Evolutionary conservation across 2,113 vertebrate genomes (phyloP), one percentile per base, ranked within the genome.

Genomic region (Herpailurus yagouaroundi): DNA sequence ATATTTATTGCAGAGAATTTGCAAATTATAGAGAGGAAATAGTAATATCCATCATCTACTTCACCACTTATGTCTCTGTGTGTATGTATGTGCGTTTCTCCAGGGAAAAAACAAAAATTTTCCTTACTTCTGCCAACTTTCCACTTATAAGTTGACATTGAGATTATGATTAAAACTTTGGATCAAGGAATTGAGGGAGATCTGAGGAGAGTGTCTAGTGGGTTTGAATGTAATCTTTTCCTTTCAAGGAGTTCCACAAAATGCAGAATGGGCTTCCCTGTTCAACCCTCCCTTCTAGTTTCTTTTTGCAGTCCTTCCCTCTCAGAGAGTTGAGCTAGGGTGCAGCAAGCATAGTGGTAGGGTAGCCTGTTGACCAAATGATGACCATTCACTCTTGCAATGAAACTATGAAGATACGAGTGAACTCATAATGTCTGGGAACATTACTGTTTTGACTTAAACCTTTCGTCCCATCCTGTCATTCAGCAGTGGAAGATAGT

Each of bases 1-100:
- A 57, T 84, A 66, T 12, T 95, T 48, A 27, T 57, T 97, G 45
- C 31, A 94, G 73, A 93, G 74, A 85, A 86, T 86, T 95, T 92
- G 74, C 36, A 94, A 73, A 74, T 95, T 76, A 52, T 38, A 91
- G 13, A 63, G 68, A 66, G 71, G 55, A 95, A 80, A 81, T 87
- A 82, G 48, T 79, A 81, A 55, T 79, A 84, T 18, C 9, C 82
- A 77, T 14, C 23, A 21, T 94, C 83, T 94, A 86, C 52, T 57
- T 48, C 23, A 81, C 45, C 36, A 52, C 2, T 9, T 86, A 19
- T 81, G 21, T 79, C 16, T 90, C 15, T 82, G 9, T 94, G 13
- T 81, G 7, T 82, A 14, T 68, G 6, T 76, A 31, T 36, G 3
- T 71, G 15, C 86, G 7, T n/a, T 83, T 96, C 79, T 95, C 33